Conservation (phyloP, 1,140 invertebrate species). For the Cheumatopsyche charites region DNA sequence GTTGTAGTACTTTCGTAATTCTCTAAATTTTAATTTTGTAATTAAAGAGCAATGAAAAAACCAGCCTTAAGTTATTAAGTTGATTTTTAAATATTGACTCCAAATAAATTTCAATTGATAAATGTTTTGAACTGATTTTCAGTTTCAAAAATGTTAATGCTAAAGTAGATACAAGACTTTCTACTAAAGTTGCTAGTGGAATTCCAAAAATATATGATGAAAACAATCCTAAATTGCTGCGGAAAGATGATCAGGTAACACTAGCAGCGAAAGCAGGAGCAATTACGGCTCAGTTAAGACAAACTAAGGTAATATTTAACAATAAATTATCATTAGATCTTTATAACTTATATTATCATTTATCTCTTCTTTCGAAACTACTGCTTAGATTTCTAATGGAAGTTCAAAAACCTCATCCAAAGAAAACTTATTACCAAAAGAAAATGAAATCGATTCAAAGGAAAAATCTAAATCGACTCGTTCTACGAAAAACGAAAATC, state of each 20-base stretch:
- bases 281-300: constrained; percentile 40
- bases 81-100: too few relatives aligned
- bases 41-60: too few relatives aligned
- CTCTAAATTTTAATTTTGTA: too few relatives aligned
- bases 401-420: constrained; percentile 29
- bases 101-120: too few relatives aligned
- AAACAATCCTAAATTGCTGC: constrained; percentile 47
- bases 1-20: too few relatives aligned
- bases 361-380: too few relatives aligned
- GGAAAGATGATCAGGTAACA: constrained; percentile 53
- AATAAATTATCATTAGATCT: too few relatives aligned
- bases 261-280: constrained; percentile 51
- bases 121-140: too few relatives aligned
- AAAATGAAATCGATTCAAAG: constrained; percentile 50
- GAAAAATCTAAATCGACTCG: constrained; percentile 46
- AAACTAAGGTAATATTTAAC: constrained; percentile 37
- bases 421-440: constrained; percentile 42
- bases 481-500: background rate
- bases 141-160: constrained; percentile 59
- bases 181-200: constrained; percentile 47
- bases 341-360: too few relatives aligned
- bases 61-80: too few relatives aligned
- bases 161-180: constrained; percentile 57
- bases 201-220: constrained; percentile 51
- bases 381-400: constrained; percentile 39